These are phyloP conservation scores for Scytalopus superciliaris DNA, from an alignment of 2,113 vertebrate genomes.

Conservation along the genomic window DNA sequence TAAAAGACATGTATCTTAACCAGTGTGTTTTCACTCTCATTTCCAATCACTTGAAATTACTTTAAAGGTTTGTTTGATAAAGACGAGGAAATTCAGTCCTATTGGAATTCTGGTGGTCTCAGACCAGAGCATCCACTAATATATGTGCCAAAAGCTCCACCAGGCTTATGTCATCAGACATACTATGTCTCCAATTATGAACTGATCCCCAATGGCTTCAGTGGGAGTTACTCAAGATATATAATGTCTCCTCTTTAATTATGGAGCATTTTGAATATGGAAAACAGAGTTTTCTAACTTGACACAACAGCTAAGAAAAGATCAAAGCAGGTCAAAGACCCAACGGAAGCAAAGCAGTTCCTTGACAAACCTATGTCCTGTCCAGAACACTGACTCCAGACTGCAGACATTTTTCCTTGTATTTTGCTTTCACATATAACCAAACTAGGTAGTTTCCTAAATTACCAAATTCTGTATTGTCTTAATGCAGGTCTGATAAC, in stretches of 20 bases:
- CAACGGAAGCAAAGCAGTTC: not conserved
- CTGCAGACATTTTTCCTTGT: not conserved
- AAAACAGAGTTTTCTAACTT: not conserved
- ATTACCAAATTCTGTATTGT: not conserved
- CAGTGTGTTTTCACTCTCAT: not conserved
- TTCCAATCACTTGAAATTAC: conserved; percentile 23
- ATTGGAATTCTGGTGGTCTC: not conserved
- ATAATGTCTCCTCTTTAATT: not conserved
- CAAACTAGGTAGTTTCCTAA: not conserved
- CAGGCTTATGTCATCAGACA: not conserved
- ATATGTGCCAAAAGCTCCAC: not conserved
- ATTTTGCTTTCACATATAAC: not conserved
- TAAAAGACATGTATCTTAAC: conserved; percentile 46
- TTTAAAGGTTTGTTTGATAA: not conserved
- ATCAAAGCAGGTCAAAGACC: not conserved
- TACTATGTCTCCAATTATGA: not conserved
- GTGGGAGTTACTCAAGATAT: not conserved
- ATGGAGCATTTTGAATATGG: not conserved
- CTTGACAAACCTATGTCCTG: not conserved
- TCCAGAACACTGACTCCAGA: not conserved
- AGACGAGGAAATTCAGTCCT: not conserved
- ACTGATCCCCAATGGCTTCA: not conserved
- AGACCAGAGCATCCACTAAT: not conserved
- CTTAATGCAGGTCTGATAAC: not conserved
- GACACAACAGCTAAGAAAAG: not conserved